These are phyloP conservation scores for Poecilia wingei DNA, from an alignment of 2,797 vertebrate genomes.

Conservation along the genomic window DNA sequence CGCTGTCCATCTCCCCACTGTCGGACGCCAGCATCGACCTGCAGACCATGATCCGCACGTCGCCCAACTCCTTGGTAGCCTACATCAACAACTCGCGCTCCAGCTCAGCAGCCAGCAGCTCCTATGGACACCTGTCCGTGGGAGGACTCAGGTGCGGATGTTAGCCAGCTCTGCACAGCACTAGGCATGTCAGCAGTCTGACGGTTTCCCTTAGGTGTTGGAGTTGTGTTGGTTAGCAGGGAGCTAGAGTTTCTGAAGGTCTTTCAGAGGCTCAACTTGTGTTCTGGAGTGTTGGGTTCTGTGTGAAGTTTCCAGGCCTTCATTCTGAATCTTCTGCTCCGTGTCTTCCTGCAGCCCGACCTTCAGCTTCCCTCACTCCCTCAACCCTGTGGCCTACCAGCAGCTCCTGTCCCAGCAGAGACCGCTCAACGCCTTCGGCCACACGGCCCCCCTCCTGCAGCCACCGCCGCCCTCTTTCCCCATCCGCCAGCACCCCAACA, in stretches of 20 bases:
- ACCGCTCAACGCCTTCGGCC: slow-evolving; percentile 90
- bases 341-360: slow-evolving; percentile 83
- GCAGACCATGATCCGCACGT: slow-evolving; percentile 99
- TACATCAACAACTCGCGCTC: slow-evolving; percentile 98
- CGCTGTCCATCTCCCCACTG: slow-evolving; percentile 93
- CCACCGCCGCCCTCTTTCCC: slow-evolving; percentile 85
- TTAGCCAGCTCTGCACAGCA: neutral
- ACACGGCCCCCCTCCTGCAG: slow-evolving; percentile 91
- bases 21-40: slow-evolving; percentile 98
- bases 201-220: too few species aligned
- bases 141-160: slow-evolving; percentile 78
- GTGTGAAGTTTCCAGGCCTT: neutral
- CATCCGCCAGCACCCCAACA: slow-evolving; percentile 86
- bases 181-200: neutral
- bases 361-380: slow-evolving; percentile 93
- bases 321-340: neutral
- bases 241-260: neutral
- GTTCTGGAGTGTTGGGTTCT: neutral
- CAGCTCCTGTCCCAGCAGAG: slow-evolving; percentile 95
- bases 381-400: slow-evolving; percentile 95
- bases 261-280: neutral
- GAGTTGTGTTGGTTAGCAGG: neutral
- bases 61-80: slow-evolving; percentile 96
- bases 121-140: slow-evolving; percentile 95
- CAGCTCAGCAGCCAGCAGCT: slow-evolving; percentile 96